Base-by-base conservation (phyloP, 2,888 invertebrate species). In the Abscondita cerata region DNA sequence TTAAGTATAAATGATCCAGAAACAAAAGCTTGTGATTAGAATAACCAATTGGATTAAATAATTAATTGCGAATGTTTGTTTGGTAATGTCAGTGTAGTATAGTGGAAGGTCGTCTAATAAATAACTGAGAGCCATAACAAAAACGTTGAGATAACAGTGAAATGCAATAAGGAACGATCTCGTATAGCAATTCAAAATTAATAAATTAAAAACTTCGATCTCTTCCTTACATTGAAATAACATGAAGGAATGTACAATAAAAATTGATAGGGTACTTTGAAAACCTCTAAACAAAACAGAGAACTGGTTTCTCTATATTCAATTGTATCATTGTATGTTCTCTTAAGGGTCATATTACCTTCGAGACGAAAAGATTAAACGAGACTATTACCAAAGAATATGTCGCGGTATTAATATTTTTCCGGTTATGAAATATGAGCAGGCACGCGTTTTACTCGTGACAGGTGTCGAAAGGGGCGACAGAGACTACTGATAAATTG, bases 401-500 rank as follows among this genome's bases (percentile, higher is more conserved):
- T 69, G 64, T 66, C 62, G 65, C 65, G 69, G 68, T 75, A 74
- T 74, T 73, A 75, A 73, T 74, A 75, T 72, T 73, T 64, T 73
- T 68, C 64, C 69, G 64, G 67, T 67, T 68, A 73, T 77, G 75
- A 77, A 78, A 78, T 77, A 77, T 77, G 75, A 74, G 71, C 67
- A 68, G 65, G 68, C 72, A 73, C 74, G 72, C 71, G 68, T 69
- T 66, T 68, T 67, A 71, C 71, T 68, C 70, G 73, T 77, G 78
- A 78, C 78, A 78, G 76, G 78, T 79, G 78, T 72, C 76, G 77
- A 78, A 77, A 78, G 74, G 72, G 76, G 73, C 75, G 76, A 75
- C 76, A 74, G 71, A 74, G 72, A 72, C 74, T 65, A 68, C 75
- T 79, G 77, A 79, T 78, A 79, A 79, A 79, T 79, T 79, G 78